These are phyloP conservation scores for Diorhabda sublineata DNA, from an alignment of 1,140 invertebrate genomes.

Conservation along the genomic window DNA sequence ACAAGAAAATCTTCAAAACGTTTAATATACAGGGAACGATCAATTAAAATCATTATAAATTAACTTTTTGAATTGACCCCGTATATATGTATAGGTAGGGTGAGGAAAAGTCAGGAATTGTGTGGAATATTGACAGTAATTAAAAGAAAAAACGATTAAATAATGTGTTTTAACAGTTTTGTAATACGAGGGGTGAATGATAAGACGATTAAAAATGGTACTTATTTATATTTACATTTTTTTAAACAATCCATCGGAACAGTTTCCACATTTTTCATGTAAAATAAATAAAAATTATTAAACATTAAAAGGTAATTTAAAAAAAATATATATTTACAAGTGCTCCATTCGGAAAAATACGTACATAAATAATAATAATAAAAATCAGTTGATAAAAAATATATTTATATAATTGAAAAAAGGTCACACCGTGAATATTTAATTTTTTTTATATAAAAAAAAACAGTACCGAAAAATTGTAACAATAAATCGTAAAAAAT, in stretches of 20 bases:
- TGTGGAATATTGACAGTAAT: too few species aligned
- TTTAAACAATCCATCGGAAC: slow-evolving; percentile 21
- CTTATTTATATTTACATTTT: slow-evolving; percentile 20
- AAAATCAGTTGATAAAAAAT: not conserved
- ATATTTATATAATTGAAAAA: not conserved
- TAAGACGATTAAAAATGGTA: slow-evolving; percentile 18
- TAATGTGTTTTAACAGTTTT: not conserved
- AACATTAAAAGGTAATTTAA: slow-evolving; percentile 12
- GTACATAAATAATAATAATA: slow-evolving; percentile 1
- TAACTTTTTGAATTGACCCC: too few species aligned
- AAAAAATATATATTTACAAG: slow-evolving; percentile 15
- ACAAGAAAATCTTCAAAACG: too few species aligned
- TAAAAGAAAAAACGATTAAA: too few species aligned
- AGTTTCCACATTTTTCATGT: not conserved
- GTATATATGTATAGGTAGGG: too few species aligned
- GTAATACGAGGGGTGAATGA: not conserved
- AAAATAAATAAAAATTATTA: slow-evolving; percentile 21
- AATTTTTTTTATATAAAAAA: too few species aligned
- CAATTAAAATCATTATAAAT: too few species aligned
- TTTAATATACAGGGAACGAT: too few species aligned
- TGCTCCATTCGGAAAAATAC: not conserved
- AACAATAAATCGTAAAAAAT: too few species aligned
- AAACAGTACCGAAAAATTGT: too few species aligned
- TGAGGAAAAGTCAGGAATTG: too few species aligned
- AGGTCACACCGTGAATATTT: too few species aligned